Base-by-base conservation (phyloP, 2,888 invertebrate genomes). In the Parnassius apollo region DNA sequence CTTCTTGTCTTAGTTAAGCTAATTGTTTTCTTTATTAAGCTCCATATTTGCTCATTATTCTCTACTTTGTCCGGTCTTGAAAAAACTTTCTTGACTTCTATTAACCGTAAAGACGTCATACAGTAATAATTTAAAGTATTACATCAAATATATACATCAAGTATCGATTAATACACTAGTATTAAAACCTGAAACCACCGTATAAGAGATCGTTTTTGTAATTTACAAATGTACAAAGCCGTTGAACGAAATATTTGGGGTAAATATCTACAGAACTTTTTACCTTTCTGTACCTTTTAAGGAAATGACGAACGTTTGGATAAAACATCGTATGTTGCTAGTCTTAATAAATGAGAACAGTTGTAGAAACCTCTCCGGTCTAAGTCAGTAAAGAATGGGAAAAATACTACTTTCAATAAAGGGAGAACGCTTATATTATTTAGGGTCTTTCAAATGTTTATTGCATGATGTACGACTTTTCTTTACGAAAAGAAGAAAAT, bases 321-420 rank as follows among this genome's bases (percentile, higher is more conserved):
- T 83, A 89, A 85, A 88, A 87, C 87, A 81, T 79, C 75, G 78
- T 79, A 82, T 84, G 83, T 86, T 83, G 78, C 76, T 73, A 80
- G 81, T 75, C 81, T 80, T 81, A 70, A 77, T 72, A 83, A 88
- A 86, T 84, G 83, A 80, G 79, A 62, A 74, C 18, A 48, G 78
- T 82, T 84, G 84, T 84, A 82, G 86, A 88, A 86, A 83, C 82
- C 85, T 88, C 88, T 88, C 86, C 90, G 90, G 90, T 90, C 89
- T 86, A 83, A 80, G 78, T 83, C 81, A 82, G 81, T 81, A 83
- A 83, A 83, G 85, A 88, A 86, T 83, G 78, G 82, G 82, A 85
- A 51, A 86, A 89, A 86, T 84, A 78, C 83, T 77, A 82, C 83
- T 82, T 84, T 75, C 68, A 79, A 74, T 77, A 22, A 67, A 75